A percentile compares a stretch with the other conserved stretches of the same genome.
Evolutionary conservation across 1,140 invertebrate genomes (phyloP).

Genomic region (Leptinotarsa defecta): DNA sequence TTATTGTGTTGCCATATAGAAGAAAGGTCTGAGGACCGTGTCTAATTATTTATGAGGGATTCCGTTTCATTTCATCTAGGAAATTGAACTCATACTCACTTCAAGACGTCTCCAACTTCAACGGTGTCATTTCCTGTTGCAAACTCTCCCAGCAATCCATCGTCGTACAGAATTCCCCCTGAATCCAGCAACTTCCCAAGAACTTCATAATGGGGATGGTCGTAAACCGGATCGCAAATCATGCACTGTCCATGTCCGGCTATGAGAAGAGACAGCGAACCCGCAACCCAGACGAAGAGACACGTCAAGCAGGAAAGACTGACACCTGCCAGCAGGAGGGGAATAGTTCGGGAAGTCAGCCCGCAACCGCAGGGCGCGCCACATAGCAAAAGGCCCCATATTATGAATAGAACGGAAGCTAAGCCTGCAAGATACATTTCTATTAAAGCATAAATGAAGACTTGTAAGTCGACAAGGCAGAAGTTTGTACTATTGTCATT

Average conservation of each 20-base stretch:
- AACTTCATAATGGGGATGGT: conserved; percentile 62
- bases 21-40: no score
- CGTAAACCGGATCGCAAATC: conserved; percentile 67
- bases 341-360: conserved; percentile 60
- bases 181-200: conserved; percentile 65
- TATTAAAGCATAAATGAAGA: not conserved
- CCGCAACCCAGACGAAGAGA: conserved; percentile 58
- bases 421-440: not conserved
- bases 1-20: no score
- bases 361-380: conserved; percentile 62
- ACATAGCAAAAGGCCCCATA: conserved; percentile 59
- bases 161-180: conserved; percentile 62
- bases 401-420: conserved; percentile 54
- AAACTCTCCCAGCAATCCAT: conserved; percentile 64
- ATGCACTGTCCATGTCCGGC: conserved; percentile 63
- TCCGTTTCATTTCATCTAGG: not conserved
- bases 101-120: conserved; percentile 47
- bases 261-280: conserved; percentile 58
- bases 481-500: no score
- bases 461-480: no score
- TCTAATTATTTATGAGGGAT: not conserved
- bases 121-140: conserved; percentile 50
- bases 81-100: conserved; percentile 43
- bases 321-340: conserved; percentile 60
- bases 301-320: conserved; percentile 57